Evolutionary conservation across 2,113 vertebrate species (phyloP).

Genomic region (Ceratotherium simum): DNA sequence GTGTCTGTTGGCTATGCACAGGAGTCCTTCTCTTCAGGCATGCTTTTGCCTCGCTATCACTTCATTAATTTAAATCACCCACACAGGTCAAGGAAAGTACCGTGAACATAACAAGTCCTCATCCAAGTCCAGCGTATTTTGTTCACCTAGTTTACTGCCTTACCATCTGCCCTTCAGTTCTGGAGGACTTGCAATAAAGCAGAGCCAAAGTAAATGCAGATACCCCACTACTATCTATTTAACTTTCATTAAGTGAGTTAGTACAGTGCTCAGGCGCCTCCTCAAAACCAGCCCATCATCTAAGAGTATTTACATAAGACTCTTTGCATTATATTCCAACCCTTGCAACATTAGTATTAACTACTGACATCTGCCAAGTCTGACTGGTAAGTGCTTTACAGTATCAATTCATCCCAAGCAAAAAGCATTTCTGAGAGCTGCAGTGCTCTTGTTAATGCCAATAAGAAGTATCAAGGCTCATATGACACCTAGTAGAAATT

Average conservation of each 20-base stretch:
- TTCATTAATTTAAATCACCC: slow-evolving; percentile 71
- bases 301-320: slow-evolving; percentile 90
- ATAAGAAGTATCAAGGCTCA: slow-evolving; percentile 89
- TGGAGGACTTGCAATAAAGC: slow-evolving; percentile 80
- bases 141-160: slow-evolving; percentile 84
- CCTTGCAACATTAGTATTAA: slow-evolving; percentile 89
- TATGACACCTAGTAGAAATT: slow-evolving; percentile 92
- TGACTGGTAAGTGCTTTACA: slow-evolving; percentile 91
- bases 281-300: slow-evolving; percentile 87
- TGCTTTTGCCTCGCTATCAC: slow-evolving; percentile 45
- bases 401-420: slow-evolving; percentile 90
- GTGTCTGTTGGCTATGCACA: background rate
- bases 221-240: slow-evolving; percentile 84
- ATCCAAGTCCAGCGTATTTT: slow-evolving; percentile 74
- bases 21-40: slow-evolving; percentile 60
- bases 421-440: slow-evolving; percentile 90
- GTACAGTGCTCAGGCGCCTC: slow-evolving; percentile 78
- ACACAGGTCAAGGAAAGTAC: slow-evolving; percentile 68
- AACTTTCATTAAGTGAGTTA: slow-evolving; percentile 86
- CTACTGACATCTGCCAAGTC: slow-evolving; percentile 92
- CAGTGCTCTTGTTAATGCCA: slow-evolving; percentile 89
- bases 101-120: slow-evolving; percentile 75
- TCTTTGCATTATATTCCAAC: slow-evolving; percentile 89
- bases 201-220: slow-evolving; percentile 83
- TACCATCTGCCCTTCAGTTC: slow-evolving; percentile 83